These are phyloP conservation scores for Anoplolepis gracilipes DNA, from an alignment of 1,140 invertebrate species.

Conservation along the genomic window DNA sequence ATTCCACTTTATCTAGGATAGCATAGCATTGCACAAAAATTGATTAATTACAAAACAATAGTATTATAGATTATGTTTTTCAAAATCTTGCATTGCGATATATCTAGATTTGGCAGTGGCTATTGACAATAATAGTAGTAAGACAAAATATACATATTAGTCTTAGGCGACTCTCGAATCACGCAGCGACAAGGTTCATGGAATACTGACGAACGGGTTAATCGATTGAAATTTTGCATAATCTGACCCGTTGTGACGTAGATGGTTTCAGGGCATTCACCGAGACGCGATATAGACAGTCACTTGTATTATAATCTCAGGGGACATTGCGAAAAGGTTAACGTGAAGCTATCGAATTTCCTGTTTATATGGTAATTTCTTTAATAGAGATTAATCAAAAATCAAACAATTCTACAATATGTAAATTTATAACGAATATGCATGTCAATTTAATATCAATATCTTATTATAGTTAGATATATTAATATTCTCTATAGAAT, in stretches of 20 bases:
- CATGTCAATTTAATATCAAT: not conserved
- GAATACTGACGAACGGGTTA: conserved; percentile 33
- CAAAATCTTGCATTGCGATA: not conserved
- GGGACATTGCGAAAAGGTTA: conserved; percentile 12
- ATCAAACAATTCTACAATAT: not conserved
- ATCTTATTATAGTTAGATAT: not conserved
- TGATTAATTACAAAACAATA: not conserved
- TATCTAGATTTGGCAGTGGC: not conserved
- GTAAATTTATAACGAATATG: not conserved
- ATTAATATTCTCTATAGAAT: too few relatives aligned
- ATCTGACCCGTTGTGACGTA: conserved; percentile 56
- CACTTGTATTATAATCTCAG: conserved; percentile 45
- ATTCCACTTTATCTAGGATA: not conserved
- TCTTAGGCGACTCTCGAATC: conserved; percentile 35
- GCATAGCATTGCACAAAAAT: not conserved
- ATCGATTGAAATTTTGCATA: conserved; percentile 63
- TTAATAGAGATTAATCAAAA: not conserved
- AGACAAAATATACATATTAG: conserved; percentile 38
- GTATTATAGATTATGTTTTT: not conserved
- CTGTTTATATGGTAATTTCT: not conserved
- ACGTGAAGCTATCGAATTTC: conserved; percentile 37
- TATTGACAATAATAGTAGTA: conserved; percentile 6
- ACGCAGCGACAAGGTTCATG: conserved; percentile 33
- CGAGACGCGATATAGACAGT: conserved; percentile 22
- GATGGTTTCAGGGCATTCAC: conserved; percentile 59